A percentile compares a stretch with the other conserved stretches of the same genome.
These are phyloP conservation scores for Eristalis pertinax DNA, from an alignment of 2,888 invertebrate species.

Conservation along the genomic window DNA sequence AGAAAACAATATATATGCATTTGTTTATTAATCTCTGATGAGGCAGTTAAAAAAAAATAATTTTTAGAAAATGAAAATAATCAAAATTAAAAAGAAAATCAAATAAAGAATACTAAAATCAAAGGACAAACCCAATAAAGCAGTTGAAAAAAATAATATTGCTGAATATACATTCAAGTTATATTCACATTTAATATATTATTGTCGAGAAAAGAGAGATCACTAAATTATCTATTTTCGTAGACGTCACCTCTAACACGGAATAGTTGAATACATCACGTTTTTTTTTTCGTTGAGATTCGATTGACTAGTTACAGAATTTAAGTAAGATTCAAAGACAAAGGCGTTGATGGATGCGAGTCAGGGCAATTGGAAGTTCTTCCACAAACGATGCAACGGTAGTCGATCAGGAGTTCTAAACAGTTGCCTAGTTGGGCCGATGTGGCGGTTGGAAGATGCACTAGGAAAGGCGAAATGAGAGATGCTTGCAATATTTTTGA, in stretches of 20 bases:
- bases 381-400: no score
- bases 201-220: slow-evolving; percentile 54
- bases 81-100: not conserved
- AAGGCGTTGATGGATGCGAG: no score
- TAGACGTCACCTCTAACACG: slow-evolving; percentile 9
- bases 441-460: no score
- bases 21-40: slow-evolving; percentile 36
- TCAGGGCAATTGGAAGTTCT: no score
- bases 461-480: no score
- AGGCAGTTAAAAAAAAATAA: slow-evolving; percentile 21
- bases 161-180: not conserved
- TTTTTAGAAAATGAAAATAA: slow-evolving; percentile 12
- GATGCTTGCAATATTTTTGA: no score
- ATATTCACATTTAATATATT: not conserved
- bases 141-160: slow-evolving; percentile 22
- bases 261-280: not conserved
- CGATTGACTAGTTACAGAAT: not conserved
- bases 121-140: slow-evolving; percentile 37
- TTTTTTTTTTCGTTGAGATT: no score
- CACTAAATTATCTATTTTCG: slow-evolving; percentile 32
- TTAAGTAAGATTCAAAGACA: no score
- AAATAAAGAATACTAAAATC: slow-evolving; percentile 10
- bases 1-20: not conserved
- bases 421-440: no score
- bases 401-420: no score